Base-by-base conservation (phyloP, 2,888 invertebrate genomes). In the Lycia hirtaria region DNA sequence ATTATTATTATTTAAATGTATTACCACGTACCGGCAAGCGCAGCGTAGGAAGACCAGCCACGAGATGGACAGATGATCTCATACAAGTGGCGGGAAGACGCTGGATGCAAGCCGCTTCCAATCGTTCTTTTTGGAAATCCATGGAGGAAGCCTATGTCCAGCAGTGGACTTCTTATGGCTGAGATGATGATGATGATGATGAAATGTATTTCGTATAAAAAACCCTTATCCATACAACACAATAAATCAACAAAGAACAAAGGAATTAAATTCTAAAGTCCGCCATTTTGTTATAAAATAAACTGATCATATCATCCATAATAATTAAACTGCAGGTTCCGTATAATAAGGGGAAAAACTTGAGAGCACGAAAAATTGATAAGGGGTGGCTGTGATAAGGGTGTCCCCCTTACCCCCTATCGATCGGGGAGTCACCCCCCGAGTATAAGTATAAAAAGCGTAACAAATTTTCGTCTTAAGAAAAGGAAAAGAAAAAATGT, bases 381-480 rank as follows among this genome's bases (percentile, higher is more conserved):
- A 91, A 89, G 79, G 89, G 89, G 88, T 65, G 86, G 81, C 60
- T 64, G 73, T 84, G 85, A 83, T 84, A 84, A 83, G 78, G 85
- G 78, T 82, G 77, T 62, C 58, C 74, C 73, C 79, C 68, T 66
- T 19, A 35, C 17, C 20, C 73, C 32, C 28, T 89, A 90, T 90
- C 87, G 91, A 91, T 89, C 91, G 86, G 81, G 70, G 69, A 67
- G 69, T 67, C 81, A 83, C 78, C 85, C 84, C 69, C 62, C 65
- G 68, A 68, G 77, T 88, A 87, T 87, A 91, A 88, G 88, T 91
- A 92, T 91, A 92, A 91, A 92, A 92, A 92, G 89, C 90, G 92
- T 92, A 91, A 92, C 92, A 92, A 92, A 92, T 92, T 91, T 92
- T 91, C 92, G 92, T 92, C 91, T 91, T 91, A 91, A 92, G 92